Conservation (phyloP, 2,113 vertebrate species). For the Hippocampus barbouri region DNA sequence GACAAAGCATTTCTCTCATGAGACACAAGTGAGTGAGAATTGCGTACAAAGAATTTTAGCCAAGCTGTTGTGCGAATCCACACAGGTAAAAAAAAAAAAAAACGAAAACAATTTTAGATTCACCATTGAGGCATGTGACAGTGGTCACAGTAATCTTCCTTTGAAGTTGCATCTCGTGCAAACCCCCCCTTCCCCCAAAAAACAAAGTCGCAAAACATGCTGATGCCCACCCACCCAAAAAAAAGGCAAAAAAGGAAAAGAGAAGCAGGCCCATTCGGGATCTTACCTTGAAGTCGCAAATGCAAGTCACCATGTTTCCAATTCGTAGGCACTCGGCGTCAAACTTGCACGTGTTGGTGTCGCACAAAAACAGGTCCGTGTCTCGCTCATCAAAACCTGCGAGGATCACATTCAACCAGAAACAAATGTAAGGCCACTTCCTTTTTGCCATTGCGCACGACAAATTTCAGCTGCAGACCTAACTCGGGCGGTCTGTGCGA, state of each 20-base stretch:
- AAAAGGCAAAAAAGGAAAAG: background rate
- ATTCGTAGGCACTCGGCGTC: conserved; percentile 97
- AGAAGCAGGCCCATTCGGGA: conserved; percentile 5
- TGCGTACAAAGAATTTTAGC: background rate
- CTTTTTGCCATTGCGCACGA: conserved; percentile 27
- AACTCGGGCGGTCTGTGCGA: background rate
- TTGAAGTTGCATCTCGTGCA: too few species aligned
- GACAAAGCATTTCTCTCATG: background rate
- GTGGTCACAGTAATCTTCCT: too few species aligned
- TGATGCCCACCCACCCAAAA: background rate
- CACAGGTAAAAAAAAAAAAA: background rate
- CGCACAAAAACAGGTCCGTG: conserved; percentile 97
- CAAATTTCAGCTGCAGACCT: background rate
- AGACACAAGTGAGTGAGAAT: background rate
- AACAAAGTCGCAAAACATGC: background rate
- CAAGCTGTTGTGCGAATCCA: background rate
- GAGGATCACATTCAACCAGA: conserved; percentile 62
- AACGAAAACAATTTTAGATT: background rate
- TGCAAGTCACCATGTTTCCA: conserved; percentile 97
- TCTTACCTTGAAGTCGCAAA: conserved; percentile 99
- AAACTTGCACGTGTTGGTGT: conserved; percentile 99
- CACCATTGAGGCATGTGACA: too few species aligned
- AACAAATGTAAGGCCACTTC: conserved; percentile 46
- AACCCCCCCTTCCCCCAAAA: too few species aligned
- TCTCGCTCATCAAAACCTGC: conserved; percentile 96